A percentile compares a stretch with the other conserved stretches of the same genome.
Conservation (phyloP, 2,113 vertebrate genomes). For the Macroglossus sobrinus region DNA sequence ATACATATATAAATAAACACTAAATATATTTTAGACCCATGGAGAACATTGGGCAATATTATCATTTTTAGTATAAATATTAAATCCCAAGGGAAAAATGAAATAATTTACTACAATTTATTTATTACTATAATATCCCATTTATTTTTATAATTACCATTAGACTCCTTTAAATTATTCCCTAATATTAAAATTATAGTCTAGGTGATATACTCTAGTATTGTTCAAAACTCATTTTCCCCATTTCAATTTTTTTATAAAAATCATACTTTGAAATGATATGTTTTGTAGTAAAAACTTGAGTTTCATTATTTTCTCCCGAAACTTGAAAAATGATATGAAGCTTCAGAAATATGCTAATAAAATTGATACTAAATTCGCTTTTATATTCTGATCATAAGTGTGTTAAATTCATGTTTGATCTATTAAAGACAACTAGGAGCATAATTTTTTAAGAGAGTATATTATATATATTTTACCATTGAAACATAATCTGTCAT, state of each 20-base stretch:
- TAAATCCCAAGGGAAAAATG: not conserved
- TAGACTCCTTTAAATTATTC: not conserved
- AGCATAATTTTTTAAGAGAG: not conserved
- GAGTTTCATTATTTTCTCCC: not conserved
- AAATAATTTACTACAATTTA: not conserved
- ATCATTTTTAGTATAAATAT: slow-evolving; percentile 7
- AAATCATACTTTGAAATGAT: not conserved
- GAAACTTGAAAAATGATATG: not conserved
- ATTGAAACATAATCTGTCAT: not conserved
- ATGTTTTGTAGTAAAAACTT: not conserved
- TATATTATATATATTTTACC: not conserved
- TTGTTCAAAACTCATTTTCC: not conserved
- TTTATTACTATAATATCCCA: not conserved
- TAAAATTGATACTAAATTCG: not conserved
- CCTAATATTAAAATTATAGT: not conserved
- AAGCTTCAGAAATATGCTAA: not conserved
- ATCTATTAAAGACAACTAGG: not conserved
- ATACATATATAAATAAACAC: not conserved
- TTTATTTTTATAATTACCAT: not conserved
- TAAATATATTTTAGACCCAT: not conserved
- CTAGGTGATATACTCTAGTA: not conserved
- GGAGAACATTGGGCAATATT: not conserved
- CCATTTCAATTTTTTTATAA: slow-evolving; percentile 19
- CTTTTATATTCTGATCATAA: not conserved
- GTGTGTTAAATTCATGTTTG: not conserved